phyloP scores from a whole-genome alignment of 64 coral and sea anemone species.

The Trachythela sp. region DNA sequence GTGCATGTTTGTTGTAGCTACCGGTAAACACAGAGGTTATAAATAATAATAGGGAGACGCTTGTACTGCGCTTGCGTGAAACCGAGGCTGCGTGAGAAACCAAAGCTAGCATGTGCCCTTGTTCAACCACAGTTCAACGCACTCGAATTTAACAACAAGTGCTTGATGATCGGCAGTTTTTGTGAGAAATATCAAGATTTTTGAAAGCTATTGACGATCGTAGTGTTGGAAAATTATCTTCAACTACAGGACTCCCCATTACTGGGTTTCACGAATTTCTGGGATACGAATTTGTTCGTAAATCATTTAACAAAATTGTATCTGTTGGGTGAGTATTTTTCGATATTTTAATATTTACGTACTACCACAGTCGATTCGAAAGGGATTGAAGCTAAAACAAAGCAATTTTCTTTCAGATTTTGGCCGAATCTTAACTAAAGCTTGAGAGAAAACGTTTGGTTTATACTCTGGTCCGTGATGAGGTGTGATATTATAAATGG shows the following conservation, averaged over 20 bases:
- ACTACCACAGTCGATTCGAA: neutral
- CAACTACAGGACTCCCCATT: neutral
- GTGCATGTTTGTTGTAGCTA: neutral
- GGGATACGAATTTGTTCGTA: neutral
- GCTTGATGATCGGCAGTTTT: neutral
- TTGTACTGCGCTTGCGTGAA: neutral
- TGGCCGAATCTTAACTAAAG: neutral
- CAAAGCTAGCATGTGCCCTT: neutral
- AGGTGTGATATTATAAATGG: neutral
- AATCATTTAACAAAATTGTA: neutral
- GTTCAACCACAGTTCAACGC: neutral
- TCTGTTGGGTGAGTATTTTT: neutral
- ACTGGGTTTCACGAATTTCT: neutral
- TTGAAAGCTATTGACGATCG: neutral
- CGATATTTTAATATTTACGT: constrained; percentile 4
- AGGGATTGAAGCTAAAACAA: neutral
- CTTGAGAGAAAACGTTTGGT: neutral
- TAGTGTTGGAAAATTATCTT: neutral
- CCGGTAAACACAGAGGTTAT: neutral
- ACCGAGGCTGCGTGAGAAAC: neutral
- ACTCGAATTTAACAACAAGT: neutral
- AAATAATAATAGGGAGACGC: neutral
- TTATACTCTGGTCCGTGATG: neutral
- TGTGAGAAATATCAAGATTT: neutral
- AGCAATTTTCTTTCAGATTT: neutral